Conservation (phyloP, 2,888 invertebrate genomes). For the Nephrotoma guestfalica region DNA sequence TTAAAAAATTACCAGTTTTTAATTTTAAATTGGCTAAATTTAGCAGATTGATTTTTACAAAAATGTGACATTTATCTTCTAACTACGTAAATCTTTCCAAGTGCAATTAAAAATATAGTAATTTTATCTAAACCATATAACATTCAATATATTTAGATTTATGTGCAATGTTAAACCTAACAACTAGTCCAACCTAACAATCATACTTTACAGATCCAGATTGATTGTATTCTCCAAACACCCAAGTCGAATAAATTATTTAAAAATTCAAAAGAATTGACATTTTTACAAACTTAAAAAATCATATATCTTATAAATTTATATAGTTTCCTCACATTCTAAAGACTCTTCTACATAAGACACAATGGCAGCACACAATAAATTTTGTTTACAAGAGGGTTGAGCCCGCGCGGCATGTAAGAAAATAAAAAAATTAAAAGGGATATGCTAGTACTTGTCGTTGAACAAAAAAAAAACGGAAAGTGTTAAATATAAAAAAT, state of each 20-base stretch:
- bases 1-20: too few species aligned
- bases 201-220: neutral
- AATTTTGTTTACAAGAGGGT: neutral
- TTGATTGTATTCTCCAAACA: neutral
- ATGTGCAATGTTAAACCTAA: neutral
- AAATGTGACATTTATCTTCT: too few species aligned
- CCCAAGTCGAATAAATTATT: neutral
- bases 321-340: neutral
- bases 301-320: neutral
- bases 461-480: neutral
- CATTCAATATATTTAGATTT: too few species aligned
- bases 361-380: neutral
- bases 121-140: too few species aligned
- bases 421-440: neutral
- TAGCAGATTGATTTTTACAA: too few species aligned
- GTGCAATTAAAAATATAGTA: too few species aligned
- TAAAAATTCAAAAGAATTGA: neutral
- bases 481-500: neutral
- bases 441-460: neutral
- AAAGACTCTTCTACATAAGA: neutral
- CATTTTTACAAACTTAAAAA: neutral
- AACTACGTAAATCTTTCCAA: too few species aligned
- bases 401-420: neutral
- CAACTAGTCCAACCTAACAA: neutral
- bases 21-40: too few species aligned